These are phyloP conservation scores for Cancer borealis DNA, from an alignment of 2,888 invertebrate genomes.

Conservation along the genomic window DNA sequence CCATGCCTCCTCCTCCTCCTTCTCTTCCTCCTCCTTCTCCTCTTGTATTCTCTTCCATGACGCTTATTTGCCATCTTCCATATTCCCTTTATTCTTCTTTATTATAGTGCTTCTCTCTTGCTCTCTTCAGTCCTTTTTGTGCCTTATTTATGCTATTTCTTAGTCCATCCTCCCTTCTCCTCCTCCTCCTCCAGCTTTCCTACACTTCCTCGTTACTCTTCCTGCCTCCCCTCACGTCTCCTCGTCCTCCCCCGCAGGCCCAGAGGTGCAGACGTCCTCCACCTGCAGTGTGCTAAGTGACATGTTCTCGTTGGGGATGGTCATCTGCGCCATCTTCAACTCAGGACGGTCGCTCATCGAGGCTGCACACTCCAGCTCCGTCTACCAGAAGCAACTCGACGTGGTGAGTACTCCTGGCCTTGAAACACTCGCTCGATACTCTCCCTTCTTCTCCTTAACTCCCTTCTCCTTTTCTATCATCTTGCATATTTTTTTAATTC, in stretches of 20 bases:
- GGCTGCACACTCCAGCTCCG: constrained; percentile 92
- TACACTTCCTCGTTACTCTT: neutral
- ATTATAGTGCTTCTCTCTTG: neutral
- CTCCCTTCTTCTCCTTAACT: neutral
- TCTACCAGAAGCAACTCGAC: constrained; percentile 94
- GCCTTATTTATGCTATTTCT: neutral
- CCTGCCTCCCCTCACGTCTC: neutral
- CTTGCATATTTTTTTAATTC: neutral
- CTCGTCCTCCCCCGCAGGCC: constrained; percentile 84
- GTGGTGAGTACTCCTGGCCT: constrained; percentile 85
- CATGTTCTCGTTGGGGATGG: constrained; percentile 97
- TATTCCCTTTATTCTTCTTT: neutral
- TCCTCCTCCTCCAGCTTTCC: neutral
- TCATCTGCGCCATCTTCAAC: constrained; percentile 95
- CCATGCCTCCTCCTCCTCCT: neutral
- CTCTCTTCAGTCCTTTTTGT: neutral
- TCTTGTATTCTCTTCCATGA: neutral
- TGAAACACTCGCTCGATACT: neutral
- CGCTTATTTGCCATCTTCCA: neutral
- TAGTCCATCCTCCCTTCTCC: neutral
- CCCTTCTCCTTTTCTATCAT: neutral
- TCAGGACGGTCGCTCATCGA: constrained; percentile 93
- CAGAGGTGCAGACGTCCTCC: constrained; percentile 93
- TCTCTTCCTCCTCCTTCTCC: neutral
- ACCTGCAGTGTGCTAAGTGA: constrained; percentile 93